phyloP scores from a whole-genome alignment of 2,888 invertebrate species.

The Villa cingulata region DNA sequence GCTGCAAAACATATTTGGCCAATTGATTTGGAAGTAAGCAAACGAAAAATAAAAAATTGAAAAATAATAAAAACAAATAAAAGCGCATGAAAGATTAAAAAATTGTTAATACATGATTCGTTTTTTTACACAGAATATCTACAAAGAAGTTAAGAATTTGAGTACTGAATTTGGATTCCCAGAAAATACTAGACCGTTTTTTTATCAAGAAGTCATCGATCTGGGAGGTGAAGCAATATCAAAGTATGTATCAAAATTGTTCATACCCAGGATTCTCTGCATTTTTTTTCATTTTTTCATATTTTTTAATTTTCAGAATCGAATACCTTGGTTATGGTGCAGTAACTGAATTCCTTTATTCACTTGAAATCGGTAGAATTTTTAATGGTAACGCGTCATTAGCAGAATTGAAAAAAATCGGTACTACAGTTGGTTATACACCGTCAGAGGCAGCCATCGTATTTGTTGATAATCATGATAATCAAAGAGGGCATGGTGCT shows the following conservation, averaged over 20 bases:
- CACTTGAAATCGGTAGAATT: constrained; percentile 37
- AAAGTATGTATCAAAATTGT: constrained; percentile 17
- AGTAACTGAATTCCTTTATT: constrained; percentile 62
- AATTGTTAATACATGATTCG: neutral
- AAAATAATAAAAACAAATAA: no score
- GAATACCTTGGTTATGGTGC: constrained; percentile 44
- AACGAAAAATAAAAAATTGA: no score
- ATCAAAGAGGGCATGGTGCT: constrained; percentile 45
- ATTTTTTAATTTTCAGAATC: constrained; percentile 21
- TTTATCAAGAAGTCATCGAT: constrained; percentile 67
- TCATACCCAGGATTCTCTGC: neutral
- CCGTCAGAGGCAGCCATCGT: constrained; percentile 47
- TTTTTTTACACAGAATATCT: constrained; percentile 34
- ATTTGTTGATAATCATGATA: constrained; percentile 76
- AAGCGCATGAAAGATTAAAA: no score
- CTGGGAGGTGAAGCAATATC: constrained; percentile 40
- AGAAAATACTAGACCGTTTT: constrained; percentile 48
- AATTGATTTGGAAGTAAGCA: constrained; percentile 43
- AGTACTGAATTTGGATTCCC: constrained; percentile 51
- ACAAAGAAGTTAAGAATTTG: constrained; percentile 45
- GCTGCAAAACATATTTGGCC: constrained; percentile 75
- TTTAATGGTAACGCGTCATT: constrained; percentile 47
- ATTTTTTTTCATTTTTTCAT: neutral
- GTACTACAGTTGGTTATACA: constrained; percentile 51
- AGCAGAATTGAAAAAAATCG: constrained; percentile 51